Percentiles rank a stretch among this genome's conserved stretches.
phyloP scores from a whole-genome alignment of 2,888 invertebrate species.

The Mimachlamys varia region DNA sequence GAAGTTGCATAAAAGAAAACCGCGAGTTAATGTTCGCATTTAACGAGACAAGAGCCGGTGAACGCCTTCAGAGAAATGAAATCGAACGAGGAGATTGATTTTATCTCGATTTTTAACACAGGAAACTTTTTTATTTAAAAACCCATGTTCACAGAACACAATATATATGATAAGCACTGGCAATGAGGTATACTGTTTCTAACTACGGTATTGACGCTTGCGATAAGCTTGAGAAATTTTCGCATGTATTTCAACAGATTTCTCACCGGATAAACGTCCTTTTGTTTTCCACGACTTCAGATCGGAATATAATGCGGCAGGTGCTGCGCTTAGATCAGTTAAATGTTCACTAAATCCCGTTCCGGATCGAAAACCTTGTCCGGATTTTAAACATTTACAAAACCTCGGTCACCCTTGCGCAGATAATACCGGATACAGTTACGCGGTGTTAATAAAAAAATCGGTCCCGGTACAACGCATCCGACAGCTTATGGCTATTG shows the following conservation, averaged over 20 bases:
- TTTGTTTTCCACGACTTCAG: slow-evolving; percentile 8
- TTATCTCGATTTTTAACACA: neutral
- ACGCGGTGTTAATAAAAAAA: slow-evolving; percentile 17
- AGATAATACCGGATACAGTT: slow-evolving; percentile 26
- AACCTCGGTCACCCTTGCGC: slow-evolving; percentile 5
- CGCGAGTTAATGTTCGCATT: neutral
- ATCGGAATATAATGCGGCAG: neutral
- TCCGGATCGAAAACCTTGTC: neutral
- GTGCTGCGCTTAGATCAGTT: slow-evolving; percentile 15
- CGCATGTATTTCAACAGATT: slow-evolving; percentile 19
- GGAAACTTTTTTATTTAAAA: neutral
- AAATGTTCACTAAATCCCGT: neutral
- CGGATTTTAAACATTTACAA: slow-evolving; percentile 33
- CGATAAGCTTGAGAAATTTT: neutral
- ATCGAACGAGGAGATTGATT: neutral
- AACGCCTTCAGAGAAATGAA: neutral
- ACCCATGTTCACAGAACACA: neutral
- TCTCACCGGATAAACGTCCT: slow-evolving; percentile 1
- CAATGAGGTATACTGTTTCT: neutral
- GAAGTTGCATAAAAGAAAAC: neutral
- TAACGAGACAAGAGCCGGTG: neutral
- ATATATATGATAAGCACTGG: slow-evolving; percentile 1
- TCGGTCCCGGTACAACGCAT: slow-evolving; percentile 27
- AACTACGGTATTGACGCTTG: neutral
- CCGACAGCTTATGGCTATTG: slow-evolving; percentile 24